phyloP scores from a whole-genome alignment of 2,888 invertebrate species.

The Torymus aiolomorphi region DNA sequence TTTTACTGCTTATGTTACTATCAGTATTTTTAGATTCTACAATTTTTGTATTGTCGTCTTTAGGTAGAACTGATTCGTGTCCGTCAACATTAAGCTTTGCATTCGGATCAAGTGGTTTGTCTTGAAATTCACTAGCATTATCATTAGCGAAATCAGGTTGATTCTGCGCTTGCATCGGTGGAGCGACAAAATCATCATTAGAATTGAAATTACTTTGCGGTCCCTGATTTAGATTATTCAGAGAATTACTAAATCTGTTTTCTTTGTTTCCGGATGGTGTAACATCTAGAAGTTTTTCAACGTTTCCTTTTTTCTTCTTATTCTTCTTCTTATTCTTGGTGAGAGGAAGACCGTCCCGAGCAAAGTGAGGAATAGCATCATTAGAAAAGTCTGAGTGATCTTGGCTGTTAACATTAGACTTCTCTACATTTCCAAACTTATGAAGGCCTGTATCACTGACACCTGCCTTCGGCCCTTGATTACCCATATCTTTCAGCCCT shows the following conservation, averaged over 20 bases:
- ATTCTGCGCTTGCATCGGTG: neutral
- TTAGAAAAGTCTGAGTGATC: too few relatives aligned
- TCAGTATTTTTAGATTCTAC: neutral
- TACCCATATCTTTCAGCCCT: slow-evolving; percentile 18
- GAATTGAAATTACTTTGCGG: too few relatives aligned
- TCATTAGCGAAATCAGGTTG: slow-evolving; percentile 1
- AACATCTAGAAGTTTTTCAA: too few relatives aligned
- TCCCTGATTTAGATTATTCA: too few relatives aligned
- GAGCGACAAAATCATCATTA: neutral
- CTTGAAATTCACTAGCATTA: slow-evolving; percentile 7
- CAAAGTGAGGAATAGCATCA: too few relatives aligned
- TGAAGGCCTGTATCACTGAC: slow-evolving; percentile 7
- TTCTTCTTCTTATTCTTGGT: too few relatives aligned
- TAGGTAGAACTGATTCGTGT: neutral
- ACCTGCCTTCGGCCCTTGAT: slow-evolving; percentile 9
- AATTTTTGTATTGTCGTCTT: neutral
- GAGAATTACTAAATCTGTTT: too few relatives aligned
- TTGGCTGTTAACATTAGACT: too few relatives aligned
- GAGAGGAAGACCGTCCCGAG: too few relatives aligned
- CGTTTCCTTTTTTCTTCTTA: too few relatives aligned
- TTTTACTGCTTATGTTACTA: neutral
- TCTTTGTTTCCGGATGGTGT: too few relatives aligned
- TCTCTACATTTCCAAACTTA: neutral
- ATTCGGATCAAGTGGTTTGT: slow-evolving; percentile 19
- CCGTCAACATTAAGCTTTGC: neutral